Evolutionary conservation across 2,888 invertebrate species (phyloP).

Genomic region (Lucinisca nassula): DNA sequence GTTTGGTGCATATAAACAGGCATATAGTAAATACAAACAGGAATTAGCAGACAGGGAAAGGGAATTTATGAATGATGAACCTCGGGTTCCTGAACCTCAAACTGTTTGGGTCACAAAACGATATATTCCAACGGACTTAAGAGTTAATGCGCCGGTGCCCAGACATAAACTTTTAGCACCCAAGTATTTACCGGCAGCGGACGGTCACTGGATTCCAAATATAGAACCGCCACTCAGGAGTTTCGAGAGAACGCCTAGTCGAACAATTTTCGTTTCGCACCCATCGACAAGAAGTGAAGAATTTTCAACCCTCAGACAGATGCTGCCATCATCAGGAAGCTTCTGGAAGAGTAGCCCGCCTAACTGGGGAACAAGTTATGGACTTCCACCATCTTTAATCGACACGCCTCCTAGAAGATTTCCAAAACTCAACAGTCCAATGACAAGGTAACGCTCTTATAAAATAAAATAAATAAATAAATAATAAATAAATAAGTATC

Average conservation of each 20-base stretch:
- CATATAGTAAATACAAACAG: slow-evolving; percentile 77
- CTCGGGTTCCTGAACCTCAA: slow-evolving; percentile 62
- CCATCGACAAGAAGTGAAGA: slow-evolving; percentile 82
- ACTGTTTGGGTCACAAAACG: slow-evolving; percentile 86
- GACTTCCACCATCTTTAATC: slow-evolving; percentile 67
- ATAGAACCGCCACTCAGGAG: slow-evolving; percentile 75
- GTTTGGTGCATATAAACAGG: slow-evolving; percentile 80
- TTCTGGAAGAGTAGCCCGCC: slow-evolving; percentile 71
- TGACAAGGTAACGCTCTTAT: slow-evolving; percentile 83
- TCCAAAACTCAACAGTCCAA: slow-evolving; percentile 84
- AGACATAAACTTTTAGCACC: slow-evolving; percentile 81
- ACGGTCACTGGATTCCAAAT: slow-evolving; percentile 77
- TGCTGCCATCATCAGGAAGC: slow-evolving; percentile 83
- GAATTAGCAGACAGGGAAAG: slow-evolving; percentile 73
- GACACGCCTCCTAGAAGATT: slow-evolving; percentile 68
- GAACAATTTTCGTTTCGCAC: slow-evolving; percentile 71
- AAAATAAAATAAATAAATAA: no score
- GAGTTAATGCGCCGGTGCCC: slow-evolving; percentile 83
- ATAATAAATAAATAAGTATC: no score
- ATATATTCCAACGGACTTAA: slow-evolving; percentile 84
- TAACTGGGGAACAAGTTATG: slow-evolving; percentile 83
- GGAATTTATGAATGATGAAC: slow-evolving; percentile 49
- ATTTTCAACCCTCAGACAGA: slow-evolving; percentile 85
- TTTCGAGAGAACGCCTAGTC: slow-evolving; percentile 72
- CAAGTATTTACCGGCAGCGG: slow-evolving; percentile 72